Conservation (phyloP, 2,888 invertebrate species). For the Acanthosepion lycidas region DNA sequence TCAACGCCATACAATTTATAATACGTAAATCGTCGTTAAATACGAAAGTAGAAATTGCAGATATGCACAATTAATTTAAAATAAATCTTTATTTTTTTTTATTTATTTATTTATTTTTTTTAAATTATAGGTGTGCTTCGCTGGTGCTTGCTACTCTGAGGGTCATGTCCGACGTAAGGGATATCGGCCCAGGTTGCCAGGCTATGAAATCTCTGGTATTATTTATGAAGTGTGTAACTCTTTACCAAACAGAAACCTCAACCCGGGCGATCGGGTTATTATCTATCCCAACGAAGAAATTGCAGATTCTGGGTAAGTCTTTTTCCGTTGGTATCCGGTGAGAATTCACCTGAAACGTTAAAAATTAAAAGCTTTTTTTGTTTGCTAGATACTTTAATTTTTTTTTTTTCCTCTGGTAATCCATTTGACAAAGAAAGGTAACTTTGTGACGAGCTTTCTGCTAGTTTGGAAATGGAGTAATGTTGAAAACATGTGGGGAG, state of each 20-base stretch:
- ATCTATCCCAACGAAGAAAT: conserved; percentile 72
- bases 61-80: not conserved
- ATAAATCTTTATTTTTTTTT: not conserved
- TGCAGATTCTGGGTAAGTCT: conserved; percentile 55
- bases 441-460: too few relatives aligned
- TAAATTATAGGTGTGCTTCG: conserved; percentile 74
- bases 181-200: conserved; percentile 74
- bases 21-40: too few relatives aligned
- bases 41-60: not conserved
- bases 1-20: too few relatives aligned
- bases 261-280: conserved; percentile 76
- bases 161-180: conserved; percentile 74
- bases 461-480: too few relatives aligned
- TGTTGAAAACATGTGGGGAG: too few relatives aligned
- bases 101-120: too few relatives aligned
- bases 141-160: conserved; percentile 76
- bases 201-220: conserved; percentile 76
- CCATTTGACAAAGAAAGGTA: too few relatives aligned
- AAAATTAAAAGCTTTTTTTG: not conserved
- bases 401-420: not conserved
- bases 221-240: conserved; percentile 75
- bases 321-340: not conserved
- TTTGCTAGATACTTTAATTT: not conserved
- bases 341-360: not conserved
- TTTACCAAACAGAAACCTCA: conserved; percentile 71